These are phyloP conservation scores for Toxotes chatareus DNA, from an alignment of 2,113 vertebrate species.

Conservation along the genomic window DNA sequence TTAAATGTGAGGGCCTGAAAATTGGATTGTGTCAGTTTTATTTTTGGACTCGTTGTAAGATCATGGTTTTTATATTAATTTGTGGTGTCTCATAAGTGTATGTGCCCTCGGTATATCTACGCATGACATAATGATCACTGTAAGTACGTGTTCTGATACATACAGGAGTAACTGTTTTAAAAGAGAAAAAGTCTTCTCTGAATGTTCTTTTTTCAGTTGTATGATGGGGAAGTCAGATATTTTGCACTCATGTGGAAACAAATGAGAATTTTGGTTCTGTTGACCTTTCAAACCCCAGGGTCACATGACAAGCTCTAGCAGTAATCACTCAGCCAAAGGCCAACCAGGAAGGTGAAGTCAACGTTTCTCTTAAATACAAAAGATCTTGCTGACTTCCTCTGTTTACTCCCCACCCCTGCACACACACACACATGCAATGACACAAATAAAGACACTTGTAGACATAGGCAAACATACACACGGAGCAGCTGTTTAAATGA, in stretches of 20 bases:
- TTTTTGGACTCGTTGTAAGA: too few species aligned
- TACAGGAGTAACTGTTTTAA: not conserved
- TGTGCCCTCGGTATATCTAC: too few species aligned
- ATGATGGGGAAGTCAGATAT: not conserved
- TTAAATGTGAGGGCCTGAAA: too few species aligned
- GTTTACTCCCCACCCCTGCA: conserved; percentile 51
- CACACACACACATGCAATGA: not conserved
- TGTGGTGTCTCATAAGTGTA: too few species aligned
- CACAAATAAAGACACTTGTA: conserved; percentile 53
- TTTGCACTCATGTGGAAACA: conserved; percentile 6
- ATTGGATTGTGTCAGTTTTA: too few species aligned
- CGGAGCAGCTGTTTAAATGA: conserved; percentile 79
- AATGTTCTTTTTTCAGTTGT: not conserved
- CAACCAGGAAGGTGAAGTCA: conserved; percentile 69
- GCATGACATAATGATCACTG: too few species aligned
- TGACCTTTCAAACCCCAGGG: conserved; percentile 49
- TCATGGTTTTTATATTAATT: too few species aligned
- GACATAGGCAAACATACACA: conserved; percentile 61
- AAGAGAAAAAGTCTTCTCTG: too few species aligned
- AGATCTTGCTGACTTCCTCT: conserved; percentile 67
- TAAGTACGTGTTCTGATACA: too few species aligned
- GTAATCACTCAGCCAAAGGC: conserved; percentile 60
- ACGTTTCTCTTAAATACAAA: conserved; percentile 70
- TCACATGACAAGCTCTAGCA: conserved; percentile 52
- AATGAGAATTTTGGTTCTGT: not conserved